A percentile compares a stretch with the other conserved stretches of the same genome.
These are phyloP conservation scores for Zaprionus davidi DNA, from an alignment of 1,140 invertebrate species.

Conservation along the genomic window DNA sequence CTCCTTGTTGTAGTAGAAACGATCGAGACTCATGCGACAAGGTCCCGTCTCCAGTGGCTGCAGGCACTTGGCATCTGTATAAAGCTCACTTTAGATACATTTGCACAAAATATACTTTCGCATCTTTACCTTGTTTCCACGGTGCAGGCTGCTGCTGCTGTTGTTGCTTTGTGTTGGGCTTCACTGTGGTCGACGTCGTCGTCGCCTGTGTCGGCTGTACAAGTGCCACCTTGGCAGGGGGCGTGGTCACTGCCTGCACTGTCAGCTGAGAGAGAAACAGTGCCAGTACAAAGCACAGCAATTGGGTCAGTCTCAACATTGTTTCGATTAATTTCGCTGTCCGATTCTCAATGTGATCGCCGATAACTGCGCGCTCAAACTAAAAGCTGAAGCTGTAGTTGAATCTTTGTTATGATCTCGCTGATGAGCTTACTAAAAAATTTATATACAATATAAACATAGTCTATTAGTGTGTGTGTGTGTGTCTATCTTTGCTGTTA, in stretches of 20 bases:
- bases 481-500: slow-evolving; percentile 42
- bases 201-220: slow-evolving; percentile 22
- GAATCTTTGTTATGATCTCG: slow-evolving; percentile 10
- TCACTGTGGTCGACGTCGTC: slow-evolving; percentile 21
- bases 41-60: slow-evolving; percentile 71
- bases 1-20: slow-evolving; percentile 74
- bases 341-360: slow-evolving; percentile 44
- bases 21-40: slow-evolving; percentile 76
- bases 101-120: background rate
- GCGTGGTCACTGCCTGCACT: slow-evolving; percentile 46
- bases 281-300: slow-evolving; percentile 37
- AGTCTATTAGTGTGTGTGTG: background rate
- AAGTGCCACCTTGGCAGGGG: slow-evolving; percentile 37
- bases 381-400: slow-evolving; percentile 50
- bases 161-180: slow-evolving; percentile 9
- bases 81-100: background rate
- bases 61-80: slow-evolving; percentile 69
- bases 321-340: slow-evolving; percentile 25
- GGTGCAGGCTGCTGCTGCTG: background rate
- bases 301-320: slow-evolving; percentile 39
- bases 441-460: slow-evolving; percentile 7
- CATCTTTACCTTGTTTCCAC: slow-evolving; percentile 19
- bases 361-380: slow-evolving; percentile 63
- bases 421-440: slow-evolving; percentile 20
- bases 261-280: slow-evolving; percentile 20